phyloP scores from a whole-genome alignment of 2,888 invertebrate species.

The Vesta saturnalis region DNA sequence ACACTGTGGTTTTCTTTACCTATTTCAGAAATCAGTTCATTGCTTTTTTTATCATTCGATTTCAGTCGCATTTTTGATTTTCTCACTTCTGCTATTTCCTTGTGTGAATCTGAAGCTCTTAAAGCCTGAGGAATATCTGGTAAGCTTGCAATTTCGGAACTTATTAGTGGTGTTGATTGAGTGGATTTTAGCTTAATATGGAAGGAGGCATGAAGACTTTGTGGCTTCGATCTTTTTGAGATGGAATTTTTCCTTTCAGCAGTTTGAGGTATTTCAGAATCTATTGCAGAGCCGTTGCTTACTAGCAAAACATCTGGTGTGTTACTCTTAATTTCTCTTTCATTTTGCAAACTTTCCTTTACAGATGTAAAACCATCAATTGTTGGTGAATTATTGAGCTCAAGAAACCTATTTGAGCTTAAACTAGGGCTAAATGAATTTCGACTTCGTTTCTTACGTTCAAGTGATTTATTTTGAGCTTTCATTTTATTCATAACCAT shows the following conservation, averaged over 20 bases:
- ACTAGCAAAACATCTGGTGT: conserved; percentile 57
- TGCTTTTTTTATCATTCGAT: no score
- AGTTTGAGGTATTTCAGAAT: conserved; percentile 11
- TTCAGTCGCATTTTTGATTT: conserved; percentile 63
- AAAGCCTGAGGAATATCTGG: conserved; percentile 61
- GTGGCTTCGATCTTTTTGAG: conserved; percentile 42
- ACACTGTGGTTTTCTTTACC: conserved; percentile 46
- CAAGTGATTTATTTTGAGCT: conserved; percentile 72
- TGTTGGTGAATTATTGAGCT: conserved; percentile 57
- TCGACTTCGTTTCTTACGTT: conserved; percentile 67
- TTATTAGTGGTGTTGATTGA: conserved; percentile 47
- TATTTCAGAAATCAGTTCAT: conserved; percentile 32
- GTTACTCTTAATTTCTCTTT: neutral
- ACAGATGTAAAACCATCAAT: conserved; percentile 46
- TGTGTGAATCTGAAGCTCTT: conserved; percentile 47
- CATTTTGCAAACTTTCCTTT: conserved; percentile 2
- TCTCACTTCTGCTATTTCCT: neutral
- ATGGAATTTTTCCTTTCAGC: neutral
- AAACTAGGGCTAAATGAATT: conserved; percentile 60
- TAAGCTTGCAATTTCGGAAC: conserved; percentile 60
- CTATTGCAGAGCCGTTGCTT: neutral
- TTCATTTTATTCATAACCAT: conserved; percentile 83
- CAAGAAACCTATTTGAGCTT: conserved; percentile 52
- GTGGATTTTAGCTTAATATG: conserved; percentile 28
- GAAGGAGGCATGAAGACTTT: conserved; percentile 50